Evolutionary conservation across 2,888 invertebrate species (phyloP), one percentile per base, ranked within the genome.

Genomic region (Caenorhabditis panamensis): DNA sequence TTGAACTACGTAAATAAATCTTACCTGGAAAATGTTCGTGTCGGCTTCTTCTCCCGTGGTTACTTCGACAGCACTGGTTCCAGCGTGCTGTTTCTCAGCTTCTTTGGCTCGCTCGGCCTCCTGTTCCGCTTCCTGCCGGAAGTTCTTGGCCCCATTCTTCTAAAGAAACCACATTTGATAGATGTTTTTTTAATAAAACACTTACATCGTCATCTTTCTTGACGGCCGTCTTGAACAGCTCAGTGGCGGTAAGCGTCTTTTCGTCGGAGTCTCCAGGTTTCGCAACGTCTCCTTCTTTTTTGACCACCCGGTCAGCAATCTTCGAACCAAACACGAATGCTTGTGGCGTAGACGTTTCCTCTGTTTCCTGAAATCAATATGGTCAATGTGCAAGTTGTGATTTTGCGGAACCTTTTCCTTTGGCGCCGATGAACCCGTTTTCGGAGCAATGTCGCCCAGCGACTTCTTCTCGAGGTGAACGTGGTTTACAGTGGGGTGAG

Each of bases 41-140:
- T 89, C 89, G 28, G 78, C 82, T 73, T 89, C 89, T 62, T 89
- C 89, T 28, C 89, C 89, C 44, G 89, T 89, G 11, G 82, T 86
- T n/a, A 86, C 79, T 16, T 83, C 82, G 18, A 86, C 78, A 8
- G 85, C 71, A 24, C 80, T 80, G 0, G 86, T 86, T 13, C 81
- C 81, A 1, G 87, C 85, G 22, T 82, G 76, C 31, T 83, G 81
- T 20, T 83, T 83, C 49, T 84, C 86, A 2, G 69, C 67, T 61
- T 82, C 80, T 59, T 82, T 82, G 0, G 69, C 71, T 2, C 78
- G 64, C n/a, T 79, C 82, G 0, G 82, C 82, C 54, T 78, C 78
- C 61, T 82, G 63, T 18, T 69, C 44, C 16, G 82, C 78, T 47
- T 78, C 78, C 31, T 78, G 49, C 20, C 82, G 61, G 71, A 82